Percentiles rank a stretch among this genome's conserved stretches.
Evolutionary conservation across 2,888 invertebrate genomes (phyloP).

Genomic region (Xylophagus ater): DNA sequence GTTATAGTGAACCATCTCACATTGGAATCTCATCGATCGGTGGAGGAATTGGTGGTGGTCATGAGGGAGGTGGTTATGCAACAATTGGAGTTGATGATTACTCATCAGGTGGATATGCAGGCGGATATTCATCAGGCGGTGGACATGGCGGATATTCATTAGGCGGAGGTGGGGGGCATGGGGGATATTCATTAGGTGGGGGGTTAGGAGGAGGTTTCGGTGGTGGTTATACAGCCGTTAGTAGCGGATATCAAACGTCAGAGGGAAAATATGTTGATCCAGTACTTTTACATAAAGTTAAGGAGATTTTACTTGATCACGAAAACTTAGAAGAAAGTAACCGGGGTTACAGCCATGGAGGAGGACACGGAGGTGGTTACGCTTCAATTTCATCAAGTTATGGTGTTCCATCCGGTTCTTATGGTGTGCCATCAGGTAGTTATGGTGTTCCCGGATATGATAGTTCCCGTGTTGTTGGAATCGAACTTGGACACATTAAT

Average conservation of each 20-base stretch:
- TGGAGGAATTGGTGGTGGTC: slow-evolving; percentile 6
- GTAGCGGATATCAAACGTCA: slow-evolving; percentile 58
- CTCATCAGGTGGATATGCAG: slow-evolving; percentile 9
- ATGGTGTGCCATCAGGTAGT: slow-evolving; percentile 51
- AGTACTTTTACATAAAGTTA: slow-evolving; percentile 62
- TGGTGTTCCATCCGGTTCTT: slow-evolving; percentile 45
- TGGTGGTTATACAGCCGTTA: slow-evolving; percentile 54
- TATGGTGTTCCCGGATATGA: slow-evolving; percentile 47
- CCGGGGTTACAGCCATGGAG: slow-evolving; percentile 39
- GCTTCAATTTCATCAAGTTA: slow-evolving; percentile 37
- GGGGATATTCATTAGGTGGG: background rate
- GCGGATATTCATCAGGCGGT: slow-evolving; percentile 11
- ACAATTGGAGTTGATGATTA: background rate
- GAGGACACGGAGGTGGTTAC: slow-evolving; percentile 40
- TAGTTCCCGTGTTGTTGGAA: slow-evolving; percentile 56
- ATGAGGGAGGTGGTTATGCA: slow-evolving; percentile 3
- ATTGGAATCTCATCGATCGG: too few relatives aligned
- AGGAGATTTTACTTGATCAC: slow-evolving; percentile 65
- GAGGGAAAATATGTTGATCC: slow-evolving; percentile 67
- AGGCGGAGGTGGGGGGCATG: slow-evolving; percentile 4
- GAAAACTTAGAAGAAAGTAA: slow-evolving; percentile 45
- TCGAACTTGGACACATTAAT: slow-evolving; percentile 66
- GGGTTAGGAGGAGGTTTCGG: slow-evolving; percentile 11
- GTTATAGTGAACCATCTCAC: slow-evolving; percentile 49
- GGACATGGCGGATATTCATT: slow-evolving; percentile 6